A percentile compares a stretch with the other conserved stretches of the same genome.
These are phyloP conservation scores for Ectropis grisescens DNA, from an alignment of 1,140 invertebrate genomes.

Conservation along the genomic window DNA sequence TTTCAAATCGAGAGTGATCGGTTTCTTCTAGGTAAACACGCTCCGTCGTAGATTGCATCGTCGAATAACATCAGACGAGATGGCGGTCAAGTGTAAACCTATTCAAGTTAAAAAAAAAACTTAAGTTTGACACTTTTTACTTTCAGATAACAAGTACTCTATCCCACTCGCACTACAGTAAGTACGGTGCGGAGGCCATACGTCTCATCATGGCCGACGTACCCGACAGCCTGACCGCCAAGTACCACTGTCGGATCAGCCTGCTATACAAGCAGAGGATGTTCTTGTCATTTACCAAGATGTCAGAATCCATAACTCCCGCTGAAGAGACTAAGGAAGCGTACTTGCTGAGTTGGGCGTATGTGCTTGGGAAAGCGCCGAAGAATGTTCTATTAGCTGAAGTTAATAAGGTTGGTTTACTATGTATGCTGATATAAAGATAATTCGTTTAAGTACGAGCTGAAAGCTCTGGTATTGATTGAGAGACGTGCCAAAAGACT, in stretches of 20 bases:
- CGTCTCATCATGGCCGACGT: conserved; percentile 57
- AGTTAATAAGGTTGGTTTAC: conserved; percentile 69
- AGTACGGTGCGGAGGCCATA: conserved; percentile 50
- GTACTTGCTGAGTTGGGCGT: conserved; percentile 74
- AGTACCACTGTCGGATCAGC: conserved; percentile 53
- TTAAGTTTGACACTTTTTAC: too few relatives aligned
- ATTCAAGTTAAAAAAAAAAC: too few relatives aligned
- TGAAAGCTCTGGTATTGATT: too few relatives aligned
- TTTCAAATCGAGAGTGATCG: too few relatives aligned
- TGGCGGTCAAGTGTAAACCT: too few relatives aligned
- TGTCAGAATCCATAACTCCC: conserved; percentile 48
- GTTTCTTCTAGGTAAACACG: too few relatives aligned
- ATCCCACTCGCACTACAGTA: conserved; percentile 29
- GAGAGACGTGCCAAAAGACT: too few relatives aligned
- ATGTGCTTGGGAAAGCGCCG: conserved; percentile 74
- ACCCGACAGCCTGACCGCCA: conserved; percentile 36
- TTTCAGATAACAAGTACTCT: conserved; percentile 46
- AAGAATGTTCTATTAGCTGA: conserved; percentile 73
- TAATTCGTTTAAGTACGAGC: too few relatives aligned
- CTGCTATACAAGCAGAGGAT: conserved; percentile 75
- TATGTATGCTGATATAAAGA: too few relatives aligned
- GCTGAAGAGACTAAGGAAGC: conserved; percentile 62
- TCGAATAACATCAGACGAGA: too few relatives aligned
- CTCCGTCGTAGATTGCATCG: too few relatives aligned
- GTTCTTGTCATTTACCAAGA: conserved; percentile 70